phyloP scores from a whole-genome alignment of 2,113 vertebrate species.

The Dunckerocampus dactyliophorus region DNA sequence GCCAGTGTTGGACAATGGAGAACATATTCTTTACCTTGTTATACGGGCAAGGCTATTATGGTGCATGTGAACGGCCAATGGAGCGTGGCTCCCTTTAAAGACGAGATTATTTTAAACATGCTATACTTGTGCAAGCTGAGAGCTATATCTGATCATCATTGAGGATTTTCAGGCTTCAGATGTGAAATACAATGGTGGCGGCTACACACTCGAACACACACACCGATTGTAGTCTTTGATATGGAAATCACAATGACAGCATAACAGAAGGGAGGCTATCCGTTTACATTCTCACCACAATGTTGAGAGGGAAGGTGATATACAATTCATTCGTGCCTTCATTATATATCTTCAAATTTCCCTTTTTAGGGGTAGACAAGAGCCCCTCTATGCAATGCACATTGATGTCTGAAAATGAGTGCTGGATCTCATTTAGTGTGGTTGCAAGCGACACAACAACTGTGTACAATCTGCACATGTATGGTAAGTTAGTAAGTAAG shows the following conservation, averaged over 20 bases:
- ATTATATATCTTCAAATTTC: conserved; percentile 52
- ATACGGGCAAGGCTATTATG: conserved; percentile 64
- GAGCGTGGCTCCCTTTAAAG: conserved; percentile 50
- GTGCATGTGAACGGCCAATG: conserved; percentile 54
- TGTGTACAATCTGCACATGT: conserved; percentile 79
- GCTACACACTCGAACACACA: conserved; percentile 23
- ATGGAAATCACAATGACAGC: conserved; percentile 62
- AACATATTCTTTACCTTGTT: conserved; percentile 71
- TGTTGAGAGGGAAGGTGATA: conserved; percentile 48
- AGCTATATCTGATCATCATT: conserved; percentile 65
- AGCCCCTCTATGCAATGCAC: conserved; percentile 79
- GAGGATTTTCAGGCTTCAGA: conserved; percentile 61
- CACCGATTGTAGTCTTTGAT: conserved; percentile 59
- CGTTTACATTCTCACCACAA: conserved; percentile 52
- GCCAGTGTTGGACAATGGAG: conserved; percentile 59
- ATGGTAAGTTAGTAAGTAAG: conserved; percentile 70
- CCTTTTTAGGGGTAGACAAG: conserved; percentile 79
- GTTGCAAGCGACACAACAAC: conserved; percentile 74
- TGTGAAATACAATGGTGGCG: conserved; percentile 51
- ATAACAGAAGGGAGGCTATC: conserved; percentile 49
- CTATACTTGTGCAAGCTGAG: conserved; percentile 55
- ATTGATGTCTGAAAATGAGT: conserved; percentile 85
- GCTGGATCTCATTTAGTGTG: conserved; percentile 84
- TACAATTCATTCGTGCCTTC: conserved; percentile 18
- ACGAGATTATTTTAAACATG: conserved; percentile 53